These are phyloP conservation scores for Phrynocephalus guinanensis DNA, from an alignment of 2,797 vertebrate genomes.

Conservation along the genomic window DNA sequence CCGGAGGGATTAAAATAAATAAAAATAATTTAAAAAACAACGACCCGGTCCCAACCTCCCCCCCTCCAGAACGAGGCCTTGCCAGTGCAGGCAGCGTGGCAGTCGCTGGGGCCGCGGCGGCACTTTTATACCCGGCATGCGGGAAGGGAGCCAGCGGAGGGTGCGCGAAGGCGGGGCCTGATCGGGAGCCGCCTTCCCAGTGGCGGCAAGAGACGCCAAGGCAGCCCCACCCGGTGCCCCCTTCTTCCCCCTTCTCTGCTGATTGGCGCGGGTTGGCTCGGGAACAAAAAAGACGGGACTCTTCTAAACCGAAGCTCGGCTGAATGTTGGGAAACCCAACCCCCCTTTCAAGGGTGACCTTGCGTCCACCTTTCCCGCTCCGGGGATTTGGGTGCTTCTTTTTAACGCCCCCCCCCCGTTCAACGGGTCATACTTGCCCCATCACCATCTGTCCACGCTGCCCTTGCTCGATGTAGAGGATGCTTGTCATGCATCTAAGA, in stretches of 20 bases:
- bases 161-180: background rate
- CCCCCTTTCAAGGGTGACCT: too few relatives aligned
- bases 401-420: too few relatives aligned
- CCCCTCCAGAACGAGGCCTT: background rate
- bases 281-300: background rate
- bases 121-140: background rate
- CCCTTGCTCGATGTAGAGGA: too few relatives aligned
- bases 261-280: background rate
- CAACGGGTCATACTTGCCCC: background rate
- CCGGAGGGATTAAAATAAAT: background rate
- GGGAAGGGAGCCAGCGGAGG: background rate
- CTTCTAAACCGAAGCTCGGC: too few relatives aligned
- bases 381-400: too few relatives aligned
- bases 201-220: background rate
- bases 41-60: background rate
- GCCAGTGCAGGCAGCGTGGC: background rate
- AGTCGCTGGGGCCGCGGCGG: background rate
- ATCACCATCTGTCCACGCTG: background rate
- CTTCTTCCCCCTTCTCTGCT: too few relatives aligned
- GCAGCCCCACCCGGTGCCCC: too few relatives aligned
- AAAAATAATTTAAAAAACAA: too few relatives aligned
- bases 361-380: too few relatives aligned
- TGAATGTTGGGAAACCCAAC: background rate
- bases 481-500: background rate
- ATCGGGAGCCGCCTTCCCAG: background rate